phyloP scores from a whole-genome alignment of 2,113 vertebrate genomes.

The Desmodus rotundus region DNA sequence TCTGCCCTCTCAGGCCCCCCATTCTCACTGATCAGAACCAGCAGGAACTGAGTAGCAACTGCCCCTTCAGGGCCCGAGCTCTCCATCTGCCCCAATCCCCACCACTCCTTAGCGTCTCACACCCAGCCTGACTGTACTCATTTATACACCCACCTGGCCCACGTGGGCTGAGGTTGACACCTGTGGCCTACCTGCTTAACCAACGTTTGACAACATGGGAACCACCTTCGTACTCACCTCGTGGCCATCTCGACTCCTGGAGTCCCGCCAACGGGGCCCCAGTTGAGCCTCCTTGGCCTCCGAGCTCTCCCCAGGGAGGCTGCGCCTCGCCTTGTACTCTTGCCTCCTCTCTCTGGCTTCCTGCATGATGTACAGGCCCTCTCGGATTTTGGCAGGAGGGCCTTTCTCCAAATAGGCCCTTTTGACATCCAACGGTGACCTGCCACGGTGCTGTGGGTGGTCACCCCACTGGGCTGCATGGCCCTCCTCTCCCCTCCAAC shows the following conservation, averaged over 20 bases:
- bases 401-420: constrained; percentile 72
- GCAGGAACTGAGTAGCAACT: not conserved
- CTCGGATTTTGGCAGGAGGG: constrained; percentile 37
- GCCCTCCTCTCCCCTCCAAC: not conserved
- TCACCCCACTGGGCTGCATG: not conserved
- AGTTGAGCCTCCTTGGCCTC: not conserved
- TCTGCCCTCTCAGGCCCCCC: not conserved
- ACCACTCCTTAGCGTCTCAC: not conserved
- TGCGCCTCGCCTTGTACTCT: not conserved
- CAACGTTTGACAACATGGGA: fast-evolving
- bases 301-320: not conserved
- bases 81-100: not conserved
- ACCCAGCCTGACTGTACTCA: too few species aligned
- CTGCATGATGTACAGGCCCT: constrained; percentile 30
- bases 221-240: constrained; percentile 69
- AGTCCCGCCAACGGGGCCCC: not conserved
- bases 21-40: not conserved
- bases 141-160: not conserved
- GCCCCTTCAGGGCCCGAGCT: fast-evolving
- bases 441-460: fast-evolving
- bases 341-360: constrained; percentile 61
- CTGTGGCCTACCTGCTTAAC: too few species aligned
- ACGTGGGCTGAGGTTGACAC: fast-evolving
- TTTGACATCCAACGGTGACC: not conserved
- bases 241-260: not conserved